Base-by-base conservation (phyloP, 1,140 invertebrate genomes). In the Chymomyza costata region DNA sequence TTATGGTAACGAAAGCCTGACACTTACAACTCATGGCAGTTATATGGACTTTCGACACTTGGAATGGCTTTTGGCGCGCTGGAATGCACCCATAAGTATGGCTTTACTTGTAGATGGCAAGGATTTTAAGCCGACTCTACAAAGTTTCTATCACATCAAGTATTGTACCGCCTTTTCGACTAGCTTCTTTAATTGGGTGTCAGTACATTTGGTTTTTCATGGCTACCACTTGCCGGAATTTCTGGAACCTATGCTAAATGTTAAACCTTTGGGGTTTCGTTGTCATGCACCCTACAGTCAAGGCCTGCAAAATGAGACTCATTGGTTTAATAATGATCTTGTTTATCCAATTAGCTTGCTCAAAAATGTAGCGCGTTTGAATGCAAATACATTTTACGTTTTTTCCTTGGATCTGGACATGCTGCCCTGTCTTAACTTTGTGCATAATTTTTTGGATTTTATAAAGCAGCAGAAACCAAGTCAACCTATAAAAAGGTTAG, bases 21-120 rank as follows among this genome's bases (percentile, higher is more conserved):
- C 64, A 5, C 14, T 64, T 3, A 49, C 55, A 11, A 59, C 50
- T 6, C 50, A 67, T 16, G 64, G 49, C 15, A 52, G 16, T 1
- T 64, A 51, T 7, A 16, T 25, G 11, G 55, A 64, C 2, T 30
- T 67, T 0, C 18, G 18, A 3, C 8, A 55, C 7, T 18, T 64
- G 13, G 32, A 51, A 1, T 48, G 43, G 41, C 13, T 67, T 28
- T 17, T 45, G 1, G 37, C 32, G 0, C 55, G 64, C 28, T 67
- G 64, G 64, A 47, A 19, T 16, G 64, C 41, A 8, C 64, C 64
- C 3, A 60, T 67, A 7, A 59, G 50, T 25, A 8, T 67, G 47
- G 47, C 64, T 2, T 6, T 67, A 5, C 64, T 34, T 45, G 60
- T 64, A 37, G 13, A 16, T 6, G 3, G 0, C 3, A 10, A 51